Percentiles rank a stretch among this genome's conserved stretches.
These are phyloP conservation scores for Strix uralensis DNA, from an alignment of 2,113 vertebrate genomes.

Conservation along the genomic window DNA sequence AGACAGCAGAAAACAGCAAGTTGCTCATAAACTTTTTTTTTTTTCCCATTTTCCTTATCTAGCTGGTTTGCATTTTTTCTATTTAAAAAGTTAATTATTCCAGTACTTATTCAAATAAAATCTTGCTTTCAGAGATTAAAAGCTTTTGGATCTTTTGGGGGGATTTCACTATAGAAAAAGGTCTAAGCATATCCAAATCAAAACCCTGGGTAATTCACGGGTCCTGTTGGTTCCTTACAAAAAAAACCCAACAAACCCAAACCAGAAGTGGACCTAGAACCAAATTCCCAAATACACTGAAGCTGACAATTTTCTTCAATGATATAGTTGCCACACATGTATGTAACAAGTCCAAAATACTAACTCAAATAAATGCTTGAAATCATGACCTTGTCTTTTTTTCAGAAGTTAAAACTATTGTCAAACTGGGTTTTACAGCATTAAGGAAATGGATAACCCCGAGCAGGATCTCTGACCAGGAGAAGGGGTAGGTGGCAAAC, in stretches of 20 bases:
- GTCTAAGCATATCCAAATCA: not conserved
- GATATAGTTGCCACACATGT: rapidly evolving
- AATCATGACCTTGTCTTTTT: not conserved
- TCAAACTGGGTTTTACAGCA: not conserved
- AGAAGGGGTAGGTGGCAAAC: not conserved
- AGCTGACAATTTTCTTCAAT: not conserved
- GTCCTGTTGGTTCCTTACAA: not conserved
- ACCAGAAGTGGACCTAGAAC: not conserved
- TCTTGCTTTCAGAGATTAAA: not conserved
- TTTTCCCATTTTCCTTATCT: not conserved
- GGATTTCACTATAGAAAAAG: not conserved
- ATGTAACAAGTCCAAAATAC: not conserved
- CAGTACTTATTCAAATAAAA: not conserved
- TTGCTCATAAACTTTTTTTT: not conserved
- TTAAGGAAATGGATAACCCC: not conserved
- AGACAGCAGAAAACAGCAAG: not conserved
- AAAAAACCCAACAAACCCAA: not conserved
- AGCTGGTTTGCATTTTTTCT: not conserved
- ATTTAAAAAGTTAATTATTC: not conserved
- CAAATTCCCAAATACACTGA: not conserved
- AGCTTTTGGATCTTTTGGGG: not conserved
- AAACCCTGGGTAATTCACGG: not conserved
- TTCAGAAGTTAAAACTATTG: not conserved
- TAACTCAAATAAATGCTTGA: not conserved
- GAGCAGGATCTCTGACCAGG: not conserved